Evolutionary conservation across 2,888 invertebrate species (phyloP).

Genomic region (Xanthorhoe spadicearia): DNA sequence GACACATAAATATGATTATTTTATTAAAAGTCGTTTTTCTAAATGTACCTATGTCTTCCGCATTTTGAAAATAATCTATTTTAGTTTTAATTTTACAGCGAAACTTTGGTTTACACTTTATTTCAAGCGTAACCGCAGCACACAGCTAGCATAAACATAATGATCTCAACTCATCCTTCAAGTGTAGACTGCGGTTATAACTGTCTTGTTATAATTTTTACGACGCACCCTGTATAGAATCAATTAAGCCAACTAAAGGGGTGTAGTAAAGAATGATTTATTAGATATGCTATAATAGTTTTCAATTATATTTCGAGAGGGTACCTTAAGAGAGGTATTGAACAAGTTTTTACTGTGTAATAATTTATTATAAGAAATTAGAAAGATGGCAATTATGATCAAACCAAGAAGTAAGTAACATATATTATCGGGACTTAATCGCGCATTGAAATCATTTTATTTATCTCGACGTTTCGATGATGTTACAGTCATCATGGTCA

Average conservation of each 20-base stretch:
- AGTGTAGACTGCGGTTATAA: slow-evolving; percentile 27
- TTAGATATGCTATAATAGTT: slow-evolving; percentile 68
- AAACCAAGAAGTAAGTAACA: no score
- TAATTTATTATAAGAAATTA: background rate
- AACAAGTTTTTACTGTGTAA: background rate
- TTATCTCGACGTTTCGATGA: no score
- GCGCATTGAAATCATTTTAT: no score
- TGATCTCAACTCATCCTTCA: slow-evolving; percentile 6
- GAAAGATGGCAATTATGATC: background rate
- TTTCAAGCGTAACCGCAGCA: no score
- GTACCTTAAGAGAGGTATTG: slow-evolving; percentile 31
- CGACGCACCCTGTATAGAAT: slow-evolving; percentile 67
- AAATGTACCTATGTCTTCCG: no score
- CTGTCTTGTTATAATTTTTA: slow-evolving; percentile 71
- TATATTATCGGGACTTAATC: no score
- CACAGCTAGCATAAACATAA: background rate
- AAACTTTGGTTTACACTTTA: no score
- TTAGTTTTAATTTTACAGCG: no score
- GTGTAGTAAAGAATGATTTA: slow-evolving; percentile 78
- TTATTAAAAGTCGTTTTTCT: no score
- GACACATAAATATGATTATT: no score
- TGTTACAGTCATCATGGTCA: no score
- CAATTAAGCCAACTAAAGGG: slow-evolving; percentile 74
- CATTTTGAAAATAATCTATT: no score
- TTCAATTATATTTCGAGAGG: slow-evolving; percentile 76